Evolutionary conservation across 1,140 invertebrate genomes (phyloP).

Genomic region (Leptoteleia sp.): DNA sequence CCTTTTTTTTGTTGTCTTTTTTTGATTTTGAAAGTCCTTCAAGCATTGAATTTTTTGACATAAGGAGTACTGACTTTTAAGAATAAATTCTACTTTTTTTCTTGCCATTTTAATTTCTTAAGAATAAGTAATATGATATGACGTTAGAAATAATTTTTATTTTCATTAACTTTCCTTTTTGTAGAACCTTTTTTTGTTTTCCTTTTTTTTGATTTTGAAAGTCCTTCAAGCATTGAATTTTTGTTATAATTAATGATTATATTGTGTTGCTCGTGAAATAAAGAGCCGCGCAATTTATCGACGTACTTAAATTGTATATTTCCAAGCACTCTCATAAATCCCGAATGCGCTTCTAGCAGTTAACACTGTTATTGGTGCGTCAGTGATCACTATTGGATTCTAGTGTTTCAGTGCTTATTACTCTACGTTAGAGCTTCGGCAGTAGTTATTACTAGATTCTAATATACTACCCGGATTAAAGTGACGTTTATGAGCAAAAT

Average conservation of each 20-base stretch:
- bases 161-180: too few relatives aligned
- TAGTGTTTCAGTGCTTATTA: slow-evolving; percentile 65
- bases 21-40: too few relatives aligned
- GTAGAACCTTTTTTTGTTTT: too few relatives aligned
- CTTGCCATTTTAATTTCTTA: too few relatives aligned
- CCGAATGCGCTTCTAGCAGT: slow-evolving; percentile 44
- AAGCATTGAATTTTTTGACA: too few relatives aligned
- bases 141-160: not conserved
- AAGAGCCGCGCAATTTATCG: not conserved
- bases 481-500: slow-evolving; percentile 63
- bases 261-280: too few relatives aligned
- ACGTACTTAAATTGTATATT: slow-evolving; percentile 14
- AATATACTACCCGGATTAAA: slow-evolving; percentile 62
- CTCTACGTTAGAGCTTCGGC: slow-evolving; percentile 61
- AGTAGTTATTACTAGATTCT: slow-evolving; percentile 65
- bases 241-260: not conserved
- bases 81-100: too few relatives aligned
- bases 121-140: not conserved
- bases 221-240: too few relatives aligned
- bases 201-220: too few relatives aligned
- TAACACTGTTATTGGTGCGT: slow-evolving; percentile 60
- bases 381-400: slow-evolving; percentile 64
- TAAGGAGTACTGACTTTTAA: too few relatives aligned
- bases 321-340: slow-evolving; percentile 29
- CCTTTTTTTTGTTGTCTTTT: too few relatives aligned